These are phyloP conservation scores for Tadarida brasiliensis DNA, from an alignment of 2,797 vertebrate genomes.

Conservation along the genomic window DNA sequence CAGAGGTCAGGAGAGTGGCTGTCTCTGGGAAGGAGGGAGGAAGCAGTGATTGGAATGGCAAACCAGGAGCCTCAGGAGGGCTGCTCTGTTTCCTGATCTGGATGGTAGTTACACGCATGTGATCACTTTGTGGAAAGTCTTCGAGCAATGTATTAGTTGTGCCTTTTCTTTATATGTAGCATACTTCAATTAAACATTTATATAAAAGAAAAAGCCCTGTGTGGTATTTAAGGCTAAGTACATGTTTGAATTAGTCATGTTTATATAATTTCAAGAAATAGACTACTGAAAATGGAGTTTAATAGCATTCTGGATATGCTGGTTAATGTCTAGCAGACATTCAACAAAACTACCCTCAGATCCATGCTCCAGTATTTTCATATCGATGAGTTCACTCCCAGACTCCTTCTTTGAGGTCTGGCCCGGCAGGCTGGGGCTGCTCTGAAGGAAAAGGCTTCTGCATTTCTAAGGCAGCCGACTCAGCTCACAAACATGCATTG, in stretches of 20 bases:
- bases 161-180: slow-evolving; percentile 1
- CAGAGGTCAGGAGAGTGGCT: background rate
- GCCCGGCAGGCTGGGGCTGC: background rate
- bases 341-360: slow-evolving; percentile 69
- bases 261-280: slow-evolving; percentile 62
- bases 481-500: slow-evolving; percentile 11
- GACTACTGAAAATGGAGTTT: slow-evolving; percentile 57
- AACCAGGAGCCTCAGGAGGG: too few relatives aligned
- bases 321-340: slow-evolving; percentile 74
- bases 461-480: slow-evolving; percentile 10
- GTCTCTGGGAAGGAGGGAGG: background rate
- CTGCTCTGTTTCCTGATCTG: background rate
- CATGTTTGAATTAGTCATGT: slow-evolving; percentile 64
- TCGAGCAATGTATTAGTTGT: background rate
- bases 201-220: slow-evolving; percentile 18
- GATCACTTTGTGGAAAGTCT: background rate
- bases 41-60: background rate
- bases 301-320: slow-evolving; percentile 38
- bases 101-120: background rate
- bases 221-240: slow-evolving; percentile 68
- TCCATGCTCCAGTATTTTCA: background rate
- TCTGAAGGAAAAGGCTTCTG: background rate
- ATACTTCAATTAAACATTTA: slow-evolving; percentile 26
- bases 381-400: slow-evolving; percentile 53
- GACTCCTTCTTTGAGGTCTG: slow-evolving; percentile 53